Conservation (phyloP, 1,140 invertebrate species). For the Nebria ingens region DNA sequence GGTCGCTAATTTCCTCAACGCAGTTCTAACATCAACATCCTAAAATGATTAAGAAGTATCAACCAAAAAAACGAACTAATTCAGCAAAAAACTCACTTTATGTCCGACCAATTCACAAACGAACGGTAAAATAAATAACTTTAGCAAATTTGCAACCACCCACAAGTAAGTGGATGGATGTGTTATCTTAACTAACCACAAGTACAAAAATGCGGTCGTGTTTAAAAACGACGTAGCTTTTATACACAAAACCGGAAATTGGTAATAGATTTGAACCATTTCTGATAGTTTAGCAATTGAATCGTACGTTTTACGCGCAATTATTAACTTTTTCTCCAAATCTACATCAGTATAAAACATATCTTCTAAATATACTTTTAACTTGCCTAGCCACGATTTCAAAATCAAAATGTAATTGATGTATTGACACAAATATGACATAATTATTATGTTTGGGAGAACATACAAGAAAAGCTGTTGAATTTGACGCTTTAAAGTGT, state of each 20-base stretch:
- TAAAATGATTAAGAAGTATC: conserved; percentile 1
- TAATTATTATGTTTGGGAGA: neutral
- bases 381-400: neutral
- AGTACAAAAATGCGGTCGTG: neutral
- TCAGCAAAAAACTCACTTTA: too few relatives aligned
- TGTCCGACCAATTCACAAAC: neutral
- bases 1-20: neutral
- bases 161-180: neutral
- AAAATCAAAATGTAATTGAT: neutral
- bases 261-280: neutral
- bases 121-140: neutral
- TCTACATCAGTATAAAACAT: neutral
- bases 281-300: neutral
- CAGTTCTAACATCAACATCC: neutral
- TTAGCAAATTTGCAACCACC: neutral
- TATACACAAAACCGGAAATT: neutral
- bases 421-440: neutral
- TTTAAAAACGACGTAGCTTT: neutral
- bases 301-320: neutral
- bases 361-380: neutral
- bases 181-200: neutral
- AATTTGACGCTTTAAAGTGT: neutral
- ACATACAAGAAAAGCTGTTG: neutral
- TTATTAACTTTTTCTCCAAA: neutral
- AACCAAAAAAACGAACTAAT: too few relatives aligned